These are phyloP conservation scores for Corvus moneduloides DNA, from an alignment of 2,113 vertebrate genomes.

Conservation along the genomic window DNA sequence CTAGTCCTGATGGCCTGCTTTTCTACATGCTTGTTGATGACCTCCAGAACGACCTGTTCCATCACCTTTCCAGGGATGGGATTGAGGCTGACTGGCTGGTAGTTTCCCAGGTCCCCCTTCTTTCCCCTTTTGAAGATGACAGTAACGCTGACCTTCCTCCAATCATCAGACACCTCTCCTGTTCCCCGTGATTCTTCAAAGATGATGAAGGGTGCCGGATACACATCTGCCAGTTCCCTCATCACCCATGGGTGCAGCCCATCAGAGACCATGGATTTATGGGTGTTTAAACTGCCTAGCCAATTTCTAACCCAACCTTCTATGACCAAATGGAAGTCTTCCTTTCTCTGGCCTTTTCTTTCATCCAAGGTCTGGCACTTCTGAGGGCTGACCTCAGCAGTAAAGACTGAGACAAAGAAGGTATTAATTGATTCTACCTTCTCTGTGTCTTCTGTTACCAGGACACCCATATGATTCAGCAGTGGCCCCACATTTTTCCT, in stretches of 20 bases:
- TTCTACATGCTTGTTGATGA: not conserved
- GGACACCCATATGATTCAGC: not conserved
- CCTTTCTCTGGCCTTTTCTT: not conserved
- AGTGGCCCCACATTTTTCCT: not conserved
- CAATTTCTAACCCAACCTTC: not conserved
- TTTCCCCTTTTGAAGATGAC: not conserved
- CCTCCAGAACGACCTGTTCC: not conserved
- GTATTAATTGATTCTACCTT: not conserved
- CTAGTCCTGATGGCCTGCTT: not conserved
- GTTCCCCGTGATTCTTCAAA: not conserved
- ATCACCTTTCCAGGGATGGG: not conserved
- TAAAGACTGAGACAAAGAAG: not conserved
- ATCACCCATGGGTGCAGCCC: too few relatives aligned
- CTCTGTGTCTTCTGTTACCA: not conserved
- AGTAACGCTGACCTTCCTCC: not conserved
- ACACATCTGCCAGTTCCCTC: not conserved
- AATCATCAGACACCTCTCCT: not conserved
- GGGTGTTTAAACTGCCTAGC: not conserved
- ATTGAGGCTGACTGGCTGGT: not conserved
- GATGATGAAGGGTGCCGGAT: not conserved
- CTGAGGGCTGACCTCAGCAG: not conserved
- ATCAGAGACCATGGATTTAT: not conserved
- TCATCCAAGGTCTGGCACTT: rapidly evolving
- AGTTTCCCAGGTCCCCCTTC: not conserved
- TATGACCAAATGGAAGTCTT: not conserved